Percentiles rank a stretch among this genome's conserved stretches.
These are phyloP conservation scores for Lonchura striata DNA, from an alignment of 2,113 vertebrate genomes.

Conservation along the genomic window DNA sequence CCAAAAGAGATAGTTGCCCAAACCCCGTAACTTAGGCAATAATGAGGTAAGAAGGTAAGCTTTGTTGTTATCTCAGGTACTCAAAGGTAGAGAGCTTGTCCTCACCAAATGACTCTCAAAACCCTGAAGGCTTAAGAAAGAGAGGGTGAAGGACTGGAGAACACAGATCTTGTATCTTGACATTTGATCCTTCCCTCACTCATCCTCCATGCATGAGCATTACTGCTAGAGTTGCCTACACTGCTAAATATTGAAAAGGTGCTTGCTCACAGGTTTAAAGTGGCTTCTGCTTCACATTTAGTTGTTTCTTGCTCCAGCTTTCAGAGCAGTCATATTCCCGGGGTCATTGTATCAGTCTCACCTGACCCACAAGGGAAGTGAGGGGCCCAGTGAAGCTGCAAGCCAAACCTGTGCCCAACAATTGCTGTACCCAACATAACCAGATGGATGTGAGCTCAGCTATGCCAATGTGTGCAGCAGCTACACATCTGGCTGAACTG, in stretches of 20 bases:
- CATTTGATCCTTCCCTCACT: not conserved
- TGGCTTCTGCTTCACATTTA: not conserved
- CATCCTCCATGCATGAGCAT: not conserved
- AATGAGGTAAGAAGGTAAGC: not conserved
- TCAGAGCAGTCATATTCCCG: not conserved
- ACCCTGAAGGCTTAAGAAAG: not conserved
- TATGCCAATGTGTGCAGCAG: not conserved
- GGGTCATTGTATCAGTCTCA: not conserved
- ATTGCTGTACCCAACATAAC: not conserved
- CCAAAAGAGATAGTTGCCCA: not conserved
- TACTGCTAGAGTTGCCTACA: not conserved
- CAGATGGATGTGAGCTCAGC: not conserved
- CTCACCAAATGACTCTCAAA: not conserved
- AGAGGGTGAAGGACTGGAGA: not conserved
- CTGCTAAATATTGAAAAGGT: conserved; percentile 43
- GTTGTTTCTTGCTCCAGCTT: not conserved
- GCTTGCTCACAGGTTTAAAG: not conserved
- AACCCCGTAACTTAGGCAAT: not conserved
- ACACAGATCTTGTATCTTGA: not conserved
- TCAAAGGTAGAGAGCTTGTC: not conserved
- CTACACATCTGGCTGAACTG: not conserved
- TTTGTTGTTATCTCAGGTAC: not conserved
- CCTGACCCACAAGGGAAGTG: not conserved
- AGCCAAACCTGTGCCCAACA: accelerated
- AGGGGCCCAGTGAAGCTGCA: not conserved